Conservation (phyloP, 1,140 invertebrate species). For the Lasaia peninsularis region DNA sequence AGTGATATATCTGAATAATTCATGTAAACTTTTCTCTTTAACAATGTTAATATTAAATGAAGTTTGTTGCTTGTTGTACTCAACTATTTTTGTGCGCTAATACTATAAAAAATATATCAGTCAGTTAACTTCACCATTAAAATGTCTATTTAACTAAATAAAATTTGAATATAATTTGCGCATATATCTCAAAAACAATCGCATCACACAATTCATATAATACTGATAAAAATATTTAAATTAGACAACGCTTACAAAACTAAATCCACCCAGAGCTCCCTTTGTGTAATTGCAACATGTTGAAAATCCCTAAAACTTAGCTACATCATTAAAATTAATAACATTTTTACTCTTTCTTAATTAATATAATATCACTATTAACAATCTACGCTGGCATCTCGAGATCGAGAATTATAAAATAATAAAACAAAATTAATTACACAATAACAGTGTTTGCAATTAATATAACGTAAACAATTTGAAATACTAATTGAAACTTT, state of each 20-base stretch:
- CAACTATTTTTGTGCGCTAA: constrained; percentile 1
- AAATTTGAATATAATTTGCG: constrained; percentile 1
- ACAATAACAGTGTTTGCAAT: constrained; percentile 6
- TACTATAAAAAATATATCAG: background rate
- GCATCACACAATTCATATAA: constrained; percentile 14
- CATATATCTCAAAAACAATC: constrained; percentile 12
- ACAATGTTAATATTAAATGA: too few relatives aligned
- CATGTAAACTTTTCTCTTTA: too few relatives aligned
- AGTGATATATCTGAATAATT: too few relatives aligned
- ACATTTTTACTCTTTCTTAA: constrained; percentile 70
- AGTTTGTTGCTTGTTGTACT: too few relatives aligned
- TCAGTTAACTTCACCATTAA: background rate
- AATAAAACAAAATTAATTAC: background rate
- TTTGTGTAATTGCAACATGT: constrained; percentile 56
- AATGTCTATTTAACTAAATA: background rate
- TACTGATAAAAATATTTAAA: constrained; percentile 21
- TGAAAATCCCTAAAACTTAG: constrained; percentile 66
- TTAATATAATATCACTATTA: constrained; percentile 72
- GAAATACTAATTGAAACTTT: too few relatives aligned
- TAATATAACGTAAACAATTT: background rate
- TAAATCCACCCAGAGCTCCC: constrained; percentile 41
- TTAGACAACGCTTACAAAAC: constrained; percentile 26
- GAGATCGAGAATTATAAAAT: constrained; percentile 38
- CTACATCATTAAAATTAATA: constrained; percentile 71
- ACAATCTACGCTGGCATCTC: constrained; percentile 68